Percentiles rank a stretch among this genome's conserved stretches.
phyloP scores from a whole-genome alignment of 2,113 vertebrate species.

The Haliaeetus leucogaster region DNA sequence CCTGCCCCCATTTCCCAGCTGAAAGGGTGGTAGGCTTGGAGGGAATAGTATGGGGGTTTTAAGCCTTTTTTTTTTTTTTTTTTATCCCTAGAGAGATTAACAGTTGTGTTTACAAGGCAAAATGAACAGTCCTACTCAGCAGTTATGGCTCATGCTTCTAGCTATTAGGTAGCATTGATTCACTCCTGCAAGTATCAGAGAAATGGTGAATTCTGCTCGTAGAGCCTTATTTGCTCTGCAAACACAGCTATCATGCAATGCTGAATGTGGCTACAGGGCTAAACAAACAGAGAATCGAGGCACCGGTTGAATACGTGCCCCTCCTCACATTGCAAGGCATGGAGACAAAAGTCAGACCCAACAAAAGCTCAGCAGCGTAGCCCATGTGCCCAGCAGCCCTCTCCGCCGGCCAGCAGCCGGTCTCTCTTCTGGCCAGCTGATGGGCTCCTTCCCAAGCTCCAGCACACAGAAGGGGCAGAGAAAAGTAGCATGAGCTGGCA shows the following conservation, averaged over 20 bases:
- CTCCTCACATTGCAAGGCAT: not conserved
- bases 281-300: not conserved
- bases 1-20: not conserved
- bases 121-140: conserved; percentile 18
- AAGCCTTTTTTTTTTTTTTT: not conserved
- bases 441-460: not conserved
- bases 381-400: not conserved
- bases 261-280: not conserved
- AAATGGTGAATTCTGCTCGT: not conserved
- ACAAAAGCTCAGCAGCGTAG: not conserved
- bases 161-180: not conserved
- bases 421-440: fast-evolving
- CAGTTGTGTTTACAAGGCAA: not conserved
- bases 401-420: not conserved
- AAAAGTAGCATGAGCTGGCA: not conserved
- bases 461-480: not conserved
- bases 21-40: not conserved
- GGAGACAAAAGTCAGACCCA: not conserved
- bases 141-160: not conserved
- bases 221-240: conserved; percentile 17
- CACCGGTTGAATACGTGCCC: not conserved
- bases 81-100: not conserved
- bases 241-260: not conserved
- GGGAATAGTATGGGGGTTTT: not conserved
- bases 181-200: not conserved